A percentile compares a stretch with the other conserved stretches of the same genome.
Conservation (phyloP, 2,797 vertebrate species). For the Cryptoprocta ferox region DNA sequence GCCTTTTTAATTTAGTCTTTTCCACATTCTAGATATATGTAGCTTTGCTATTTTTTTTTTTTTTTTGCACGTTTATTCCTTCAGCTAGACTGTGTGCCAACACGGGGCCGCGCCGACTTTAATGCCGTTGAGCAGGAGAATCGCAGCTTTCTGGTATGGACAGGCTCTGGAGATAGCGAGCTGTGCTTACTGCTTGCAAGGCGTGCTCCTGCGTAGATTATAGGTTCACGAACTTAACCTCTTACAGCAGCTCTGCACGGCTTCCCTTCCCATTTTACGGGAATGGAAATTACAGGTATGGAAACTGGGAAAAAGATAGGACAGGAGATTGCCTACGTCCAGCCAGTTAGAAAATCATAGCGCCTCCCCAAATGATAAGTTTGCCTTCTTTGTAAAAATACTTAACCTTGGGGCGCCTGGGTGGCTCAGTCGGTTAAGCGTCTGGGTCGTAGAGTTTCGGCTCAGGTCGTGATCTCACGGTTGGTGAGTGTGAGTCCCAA, state of each 20-base stretch:
- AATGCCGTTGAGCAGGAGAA: neutral
- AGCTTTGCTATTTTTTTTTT: neutral
- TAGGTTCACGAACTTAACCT: neutral
- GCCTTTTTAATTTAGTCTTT: neutral
- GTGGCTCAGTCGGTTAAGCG: too few relatives aligned
- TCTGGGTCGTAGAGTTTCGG: too few relatives aligned
- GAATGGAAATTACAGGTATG: neutral
- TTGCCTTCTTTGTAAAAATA: neutral
- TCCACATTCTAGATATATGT: neutral
- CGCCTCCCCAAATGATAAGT: neutral
- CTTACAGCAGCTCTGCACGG: too few relatives aligned
- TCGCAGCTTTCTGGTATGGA: fast-evolving
- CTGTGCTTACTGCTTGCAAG: neutral
- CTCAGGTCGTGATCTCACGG: too few relatives aligned
- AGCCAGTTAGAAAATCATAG: neutral
- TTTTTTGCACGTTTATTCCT: neutral
- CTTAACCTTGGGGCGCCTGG: neutral
- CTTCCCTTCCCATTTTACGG: neutral
- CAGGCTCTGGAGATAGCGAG: neutral
- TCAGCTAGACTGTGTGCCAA: neutral
- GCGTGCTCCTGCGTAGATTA: neutral
- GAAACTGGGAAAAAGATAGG: neutral
- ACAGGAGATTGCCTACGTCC: too few relatives aligned
- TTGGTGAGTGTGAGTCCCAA: too few relatives aligned
- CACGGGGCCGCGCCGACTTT: neutral